A percentile compares a stretch with the other conserved stretches of the same genome.
Evolutionary conservation across 2,797 vertebrate species (phyloP).

Genomic region (Adrianichthys oophorus): DNA sequence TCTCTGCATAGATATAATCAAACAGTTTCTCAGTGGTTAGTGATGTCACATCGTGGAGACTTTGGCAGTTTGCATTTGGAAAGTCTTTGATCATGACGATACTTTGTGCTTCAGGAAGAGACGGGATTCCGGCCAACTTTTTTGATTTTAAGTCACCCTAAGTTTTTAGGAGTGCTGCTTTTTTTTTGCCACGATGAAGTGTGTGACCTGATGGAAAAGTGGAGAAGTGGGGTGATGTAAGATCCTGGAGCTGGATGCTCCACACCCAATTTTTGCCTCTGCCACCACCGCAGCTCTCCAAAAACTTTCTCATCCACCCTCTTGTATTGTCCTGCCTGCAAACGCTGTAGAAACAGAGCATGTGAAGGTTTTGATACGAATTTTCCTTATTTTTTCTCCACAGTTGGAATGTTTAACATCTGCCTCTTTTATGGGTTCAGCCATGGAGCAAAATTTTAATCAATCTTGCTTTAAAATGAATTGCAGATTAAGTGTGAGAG

Average conservation of each 20-base stretch:
- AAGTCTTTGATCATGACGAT: not conserved
- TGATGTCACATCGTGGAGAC: not conserved
- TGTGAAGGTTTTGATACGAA: slow-evolving; percentile 36
- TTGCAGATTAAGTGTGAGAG: slow-evolving; percentile 62
- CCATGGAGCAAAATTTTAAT: slow-evolving; percentile 46
- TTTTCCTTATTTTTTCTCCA: slow-evolving; percentile 19
- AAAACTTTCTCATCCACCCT: slow-evolving; percentile 48
- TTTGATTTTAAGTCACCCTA: slow-evolving; percentile 17
- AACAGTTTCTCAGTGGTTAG: not conserved
- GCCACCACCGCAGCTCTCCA: slow-evolving; percentile 36
- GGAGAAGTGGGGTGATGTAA: slow-evolving; percentile 77
- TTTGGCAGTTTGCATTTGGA: not conserved
- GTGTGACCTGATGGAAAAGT: slow-evolving; percentile 65
- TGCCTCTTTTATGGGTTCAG: slow-evolving; percentile 56
- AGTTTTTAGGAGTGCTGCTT: slow-evolving; percentile 23
- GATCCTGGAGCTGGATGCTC: slow-evolving; percentile 54
- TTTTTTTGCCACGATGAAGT: slow-evolving; percentile 45
- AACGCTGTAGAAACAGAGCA: slow-evolving; percentile 51
- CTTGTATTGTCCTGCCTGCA: slow-evolving; percentile 50
- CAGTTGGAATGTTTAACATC: slow-evolving; percentile 33
- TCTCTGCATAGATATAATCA: not conserved
- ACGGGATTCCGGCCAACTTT: slow-evolving; percentile 16
- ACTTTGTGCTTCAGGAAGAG: slow-evolving; percentile 14
- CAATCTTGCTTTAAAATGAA: slow-evolving; percentile 34
- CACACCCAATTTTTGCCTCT: slow-evolving; percentile 66